phyloP scores from a whole-genome alignment of 2,888 invertebrate species.

The Melolontha melolontha region DNA sequence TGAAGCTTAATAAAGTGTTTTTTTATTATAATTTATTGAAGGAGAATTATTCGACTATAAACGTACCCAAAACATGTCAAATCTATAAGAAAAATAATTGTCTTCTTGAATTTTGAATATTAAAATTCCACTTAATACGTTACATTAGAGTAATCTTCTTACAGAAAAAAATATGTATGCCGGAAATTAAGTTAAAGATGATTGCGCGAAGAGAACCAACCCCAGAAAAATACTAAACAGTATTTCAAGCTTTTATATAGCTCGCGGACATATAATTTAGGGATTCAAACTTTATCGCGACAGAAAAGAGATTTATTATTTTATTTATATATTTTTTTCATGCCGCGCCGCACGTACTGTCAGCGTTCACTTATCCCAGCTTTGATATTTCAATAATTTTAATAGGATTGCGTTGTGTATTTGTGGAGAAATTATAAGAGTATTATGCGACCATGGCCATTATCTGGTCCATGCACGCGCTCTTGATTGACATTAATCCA shows the following conservation, averaged over 20 bases:
- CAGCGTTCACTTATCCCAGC: constrained; percentile 9
- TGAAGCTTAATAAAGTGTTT: too few relatives aligned
- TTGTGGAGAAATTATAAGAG: constrained; percentile 7
- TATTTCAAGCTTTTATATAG: constrained; percentile 19
- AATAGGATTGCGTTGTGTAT: constrained; percentile 18
- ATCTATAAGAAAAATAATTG: background rate
- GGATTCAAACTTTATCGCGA: constrained; percentile 24
- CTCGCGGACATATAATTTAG: constrained; percentile 10
- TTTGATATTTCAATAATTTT: constrained; percentile 15
- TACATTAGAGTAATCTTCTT: constrained; percentile 12
- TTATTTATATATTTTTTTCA: constrained; percentile 16
- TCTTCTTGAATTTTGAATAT: background rate
- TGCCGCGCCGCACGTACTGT: constrained; percentile 9
- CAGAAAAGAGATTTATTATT: constrained; percentile 22
- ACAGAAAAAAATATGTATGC: background rate
- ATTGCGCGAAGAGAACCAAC: background rate
- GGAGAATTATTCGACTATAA: too few relatives aligned
- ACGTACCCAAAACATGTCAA: background rate
- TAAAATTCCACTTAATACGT: constrained; percentile 2
- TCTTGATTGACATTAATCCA: constrained; percentile 19
- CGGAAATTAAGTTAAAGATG: constrained; percentile 7
- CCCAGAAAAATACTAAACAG: constrained; percentile 1
- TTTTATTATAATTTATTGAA: too few relatives aligned
- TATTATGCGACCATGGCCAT: constrained; percentile 6
- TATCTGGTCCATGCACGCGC: constrained; percentile 18